These are phyloP conservation scores for Ciconia maguari DNA, from an alignment of 2,113 vertebrate species.

Conservation along the genomic window DNA sequence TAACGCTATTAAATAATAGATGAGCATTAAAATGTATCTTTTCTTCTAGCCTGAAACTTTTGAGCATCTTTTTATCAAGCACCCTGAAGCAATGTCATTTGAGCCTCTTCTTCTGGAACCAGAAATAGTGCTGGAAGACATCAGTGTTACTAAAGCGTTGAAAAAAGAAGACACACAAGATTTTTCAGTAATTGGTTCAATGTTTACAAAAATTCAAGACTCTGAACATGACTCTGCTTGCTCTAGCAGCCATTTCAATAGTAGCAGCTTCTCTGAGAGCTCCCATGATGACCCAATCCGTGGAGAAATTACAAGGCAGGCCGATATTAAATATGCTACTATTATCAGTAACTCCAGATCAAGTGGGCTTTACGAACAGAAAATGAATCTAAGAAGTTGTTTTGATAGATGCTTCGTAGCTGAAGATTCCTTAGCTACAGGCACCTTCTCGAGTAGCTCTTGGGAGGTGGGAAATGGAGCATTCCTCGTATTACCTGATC, in stretches of 20 bases:
- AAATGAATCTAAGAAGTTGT: constrained; percentile 52
- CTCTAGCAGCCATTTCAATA: constrained; percentile 27
- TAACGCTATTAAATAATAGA: neutral
- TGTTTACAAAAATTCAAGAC: neutral
- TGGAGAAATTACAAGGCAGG: constrained; percentile 62
- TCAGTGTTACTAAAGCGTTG: constrained; percentile 73
- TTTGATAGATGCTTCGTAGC: constrained; percentile 73
- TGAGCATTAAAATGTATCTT: constrained; percentile 64
- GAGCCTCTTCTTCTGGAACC: constrained; percentile 84
- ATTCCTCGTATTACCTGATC: constrained; percentile 42
- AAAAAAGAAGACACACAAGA: constrained; percentile 26
- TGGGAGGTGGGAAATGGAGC: constrained; percentile 77
- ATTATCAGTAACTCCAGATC: constrained; percentile 62
- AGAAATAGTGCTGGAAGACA: constrained; percentile 83
- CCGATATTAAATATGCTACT: constrained; percentile 79
- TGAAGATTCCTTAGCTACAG: constrained; percentile 62
- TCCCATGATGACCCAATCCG: neutral
- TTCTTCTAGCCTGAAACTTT: constrained; percentile 83
- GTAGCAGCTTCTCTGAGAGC: constrained; percentile 27
- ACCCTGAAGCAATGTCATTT: constrained; percentile 70
- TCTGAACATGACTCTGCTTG: constrained; percentile 47
- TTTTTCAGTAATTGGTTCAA: neutral
- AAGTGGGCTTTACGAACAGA: constrained; percentile 29
- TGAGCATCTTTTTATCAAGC: constrained; percentile 83
- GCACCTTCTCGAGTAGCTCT: constrained; percentile 65